Conservation (phyloP, 2,797 vertebrate genomes). For the Sylvia borin region DNA sequence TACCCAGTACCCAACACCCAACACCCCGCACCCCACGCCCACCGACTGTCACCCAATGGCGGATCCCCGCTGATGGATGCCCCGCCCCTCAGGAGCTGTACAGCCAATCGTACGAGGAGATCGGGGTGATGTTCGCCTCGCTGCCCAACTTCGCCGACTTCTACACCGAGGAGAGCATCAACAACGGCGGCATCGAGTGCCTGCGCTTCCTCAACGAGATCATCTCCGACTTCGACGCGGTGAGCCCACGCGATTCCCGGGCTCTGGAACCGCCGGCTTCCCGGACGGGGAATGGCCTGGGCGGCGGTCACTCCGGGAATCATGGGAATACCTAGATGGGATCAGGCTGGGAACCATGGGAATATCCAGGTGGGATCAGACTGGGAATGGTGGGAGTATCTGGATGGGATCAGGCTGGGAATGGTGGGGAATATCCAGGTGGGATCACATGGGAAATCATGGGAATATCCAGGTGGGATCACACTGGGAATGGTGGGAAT, state of each 20-base stretch:
- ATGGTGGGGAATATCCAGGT: too few relatives aligned
- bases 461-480: too few relatives aligned
- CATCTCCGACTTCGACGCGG: conserved; percentile 95
- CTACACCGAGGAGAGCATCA: conserved; percentile 96
- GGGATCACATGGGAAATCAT: too few relatives aligned
- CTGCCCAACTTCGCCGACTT: conserved; percentile 97
- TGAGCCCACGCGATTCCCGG: conserved; percentile 8
- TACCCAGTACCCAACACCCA: too few relatives aligned
- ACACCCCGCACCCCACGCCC: too few relatives aligned
- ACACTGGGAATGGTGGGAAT: too few relatives aligned
- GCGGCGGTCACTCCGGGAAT: too few relatives aligned
- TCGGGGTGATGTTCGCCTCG: conserved; percentile 96
- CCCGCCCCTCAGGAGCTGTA: conserved; percentile 83
- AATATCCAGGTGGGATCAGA: not conserved
- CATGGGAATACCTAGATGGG: not conserved
- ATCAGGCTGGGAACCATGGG: not conserved
- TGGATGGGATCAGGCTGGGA: not conserved
- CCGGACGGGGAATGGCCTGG: too few relatives aligned
- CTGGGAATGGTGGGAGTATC: too few relatives aligned
- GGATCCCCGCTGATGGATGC: too few relatives aligned
- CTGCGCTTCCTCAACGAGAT: conserved; percentile 97
- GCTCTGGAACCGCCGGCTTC: too few relatives aligned
- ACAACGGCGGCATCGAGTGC: conserved; percentile 95
- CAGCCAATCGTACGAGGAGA: conserved; percentile 94
- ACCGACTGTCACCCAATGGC: too few relatives aligned